Evolutionary conservation across 2,888 invertebrate species (phyloP), one percentile per base, ranked within the genome.

Genomic region (Vanessa cardui): DNA sequence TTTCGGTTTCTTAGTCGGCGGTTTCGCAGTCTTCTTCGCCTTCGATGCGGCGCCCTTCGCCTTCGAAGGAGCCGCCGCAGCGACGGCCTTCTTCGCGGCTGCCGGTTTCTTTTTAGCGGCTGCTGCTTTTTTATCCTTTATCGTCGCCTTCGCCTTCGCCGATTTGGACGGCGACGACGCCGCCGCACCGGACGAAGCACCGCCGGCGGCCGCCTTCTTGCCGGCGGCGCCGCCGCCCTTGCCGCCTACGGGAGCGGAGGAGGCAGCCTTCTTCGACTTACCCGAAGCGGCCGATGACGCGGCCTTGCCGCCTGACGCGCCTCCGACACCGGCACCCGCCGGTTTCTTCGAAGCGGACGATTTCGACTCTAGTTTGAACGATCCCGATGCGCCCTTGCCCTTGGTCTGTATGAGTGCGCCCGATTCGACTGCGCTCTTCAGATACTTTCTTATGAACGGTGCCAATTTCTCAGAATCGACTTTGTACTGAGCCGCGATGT

Each of bases 401-500:
- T 93, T 94, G n/a, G 93, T 93, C 78, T 93, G 94, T 31, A 94
- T 85, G 50, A 94, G 77, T n/a, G 82, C 80, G 7, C 94, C 94
- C 52, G 88, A 86, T 1, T 83, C 86, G n/a, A 95, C 93, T 18
- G 94, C 94, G 16, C 84, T 79, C 79, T 94, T 95, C 70, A 95
- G 75, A 47, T 75, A 77, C 74, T 93, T 94, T 72, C 93, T 94
- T 75, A 95, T 95, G 83, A 93, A 94, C 2, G 92, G 91, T 1
- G 93, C 89, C 58, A 94, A 78, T 76, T 94, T 95, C 68, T 94
- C 94, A 12, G 68, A 64, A 64, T 64, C 64, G 1, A 56, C 69
- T 69, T 94, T 94, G 89, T 95, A 94, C 66, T 92, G 94, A 31
- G 90, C 85, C 12, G 90, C 83, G 60, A 96, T 93, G 80, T 94